phyloP scores from a whole-genome alignment of 2,888 invertebrate genomes.

The Antheraea yamamai region DNA sequence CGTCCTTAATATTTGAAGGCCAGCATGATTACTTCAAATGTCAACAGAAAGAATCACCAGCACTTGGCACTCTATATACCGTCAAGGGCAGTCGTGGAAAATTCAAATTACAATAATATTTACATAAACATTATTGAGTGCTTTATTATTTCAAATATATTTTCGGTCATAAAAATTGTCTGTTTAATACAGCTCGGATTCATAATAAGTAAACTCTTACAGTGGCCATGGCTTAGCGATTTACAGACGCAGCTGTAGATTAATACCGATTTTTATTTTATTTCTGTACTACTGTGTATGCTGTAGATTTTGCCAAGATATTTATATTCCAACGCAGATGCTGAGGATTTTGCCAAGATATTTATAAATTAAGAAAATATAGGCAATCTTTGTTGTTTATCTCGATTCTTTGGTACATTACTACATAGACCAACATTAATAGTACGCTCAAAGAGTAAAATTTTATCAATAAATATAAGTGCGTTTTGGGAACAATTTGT shows the following conservation, averaged over 20 bases:
- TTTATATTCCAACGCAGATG: not conserved
- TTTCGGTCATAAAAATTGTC: not conserved
- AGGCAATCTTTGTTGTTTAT: not conserved
- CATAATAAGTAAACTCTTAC: not conserved
- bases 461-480: not conserved
- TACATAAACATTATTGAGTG: not conserved
- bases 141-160: not conserved
- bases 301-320: not conserved
- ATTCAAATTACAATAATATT: not conserved
- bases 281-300: not conserved
- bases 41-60: no score
- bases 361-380: not conserved
- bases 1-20: no score
- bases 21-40: no score
- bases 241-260: not conserved
- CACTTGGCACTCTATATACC: no score
- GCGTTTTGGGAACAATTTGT: not conserved
- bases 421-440: not conserved
- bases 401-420: not conserved
- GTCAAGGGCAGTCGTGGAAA: not conserved
- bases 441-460: no score
- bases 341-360: no score
- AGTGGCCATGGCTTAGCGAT: not conserved
- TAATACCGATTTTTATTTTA: not conserved
- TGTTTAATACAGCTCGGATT: not conserved